A percentile compares a stretch with the other conserved stretches of the same genome.
Conservation (phyloP, 1,140 invertebrate genomes). For the Galendromus occidentalis region DNA sequence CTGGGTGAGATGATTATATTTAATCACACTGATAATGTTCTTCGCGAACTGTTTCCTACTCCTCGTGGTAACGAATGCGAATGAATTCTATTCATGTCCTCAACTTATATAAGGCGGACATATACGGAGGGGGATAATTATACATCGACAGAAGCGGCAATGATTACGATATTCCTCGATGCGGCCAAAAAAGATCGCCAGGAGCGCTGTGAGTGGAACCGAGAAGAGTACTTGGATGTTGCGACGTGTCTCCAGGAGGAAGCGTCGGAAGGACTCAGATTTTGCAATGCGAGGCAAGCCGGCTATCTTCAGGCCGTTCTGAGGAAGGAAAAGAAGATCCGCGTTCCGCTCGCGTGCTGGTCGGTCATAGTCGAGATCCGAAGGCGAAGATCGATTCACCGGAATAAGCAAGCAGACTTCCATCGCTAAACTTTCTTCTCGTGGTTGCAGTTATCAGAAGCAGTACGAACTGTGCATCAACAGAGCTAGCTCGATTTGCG, state of each 20-base stretch:
- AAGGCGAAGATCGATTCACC: background rate
- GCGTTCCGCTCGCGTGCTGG: background rate
- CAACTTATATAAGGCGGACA: no score
- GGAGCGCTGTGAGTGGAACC: no score
- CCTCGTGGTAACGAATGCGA: no score
- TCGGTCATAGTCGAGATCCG: background rate
- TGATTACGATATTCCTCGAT: no score
- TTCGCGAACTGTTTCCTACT: no score
- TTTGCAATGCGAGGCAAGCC: background rate
- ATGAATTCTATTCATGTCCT: no score
- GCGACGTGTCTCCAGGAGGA: background rate
- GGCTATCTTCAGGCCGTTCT: background rate
- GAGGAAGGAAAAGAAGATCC: background rate
- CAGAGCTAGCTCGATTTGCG: background rate
- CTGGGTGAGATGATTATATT: no score
- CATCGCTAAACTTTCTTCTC: background rate
- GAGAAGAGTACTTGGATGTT: background rate
- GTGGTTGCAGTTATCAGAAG: background rate
- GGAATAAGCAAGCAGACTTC: background rate
- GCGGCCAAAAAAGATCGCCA: no score
- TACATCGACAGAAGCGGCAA: no score
- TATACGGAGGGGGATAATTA: no score
- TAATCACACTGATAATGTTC: no score
- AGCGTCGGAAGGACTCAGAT: background rate
- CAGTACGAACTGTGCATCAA: background rate